These are phyloP conservation scores for Neoaliturus tenellus DNA, from an alignment of 2,888 invertebrate genomes.

Conservation along the genomic window DNA sequence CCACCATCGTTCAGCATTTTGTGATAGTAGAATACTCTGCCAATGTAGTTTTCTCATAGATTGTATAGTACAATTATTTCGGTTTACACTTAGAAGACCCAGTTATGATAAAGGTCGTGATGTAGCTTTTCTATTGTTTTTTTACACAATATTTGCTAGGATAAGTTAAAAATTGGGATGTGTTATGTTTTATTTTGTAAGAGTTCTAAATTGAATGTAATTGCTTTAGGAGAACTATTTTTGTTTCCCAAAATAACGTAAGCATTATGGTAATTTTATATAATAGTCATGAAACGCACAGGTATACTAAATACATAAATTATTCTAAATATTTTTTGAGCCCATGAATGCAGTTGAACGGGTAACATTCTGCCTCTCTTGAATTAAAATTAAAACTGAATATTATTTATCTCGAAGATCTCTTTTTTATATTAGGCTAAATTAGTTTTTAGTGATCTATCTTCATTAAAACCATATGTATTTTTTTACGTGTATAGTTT, in stretches of 20 bases:
- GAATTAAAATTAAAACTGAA: too few relatives aligned
- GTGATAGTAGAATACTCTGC: conserved; percentile 43
- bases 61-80: conserved; percentile 43
- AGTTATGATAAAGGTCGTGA: background rate
- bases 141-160: background rate
- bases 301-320: background rate
- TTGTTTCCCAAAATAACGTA: background rate
- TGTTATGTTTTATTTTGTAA: background rate
- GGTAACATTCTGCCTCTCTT: too few relatives aligned
- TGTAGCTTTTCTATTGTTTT: conserved; percentile 33
- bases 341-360: too few relatives aligned
- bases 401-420: too few relatives aligned
- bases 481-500: too few relatives aligned
- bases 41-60: conserved; percentile 35
- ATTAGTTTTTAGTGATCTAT: too few relatives aligned
- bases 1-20: conserved; percentile 50
- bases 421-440: too few relatives aligned
- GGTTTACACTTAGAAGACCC: background rate
- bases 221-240: background rate
- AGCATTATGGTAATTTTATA: too few relatives aligned
- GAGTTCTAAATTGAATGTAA: background rate
- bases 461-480: too few relatives aligned
- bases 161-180: background rate
- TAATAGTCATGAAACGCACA: background rate
- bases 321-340: background rate